Evolutionary conservation across 2,888 invertebrate species (phyloP).

Genomic region (Hemaris fuciformis): DNA sequence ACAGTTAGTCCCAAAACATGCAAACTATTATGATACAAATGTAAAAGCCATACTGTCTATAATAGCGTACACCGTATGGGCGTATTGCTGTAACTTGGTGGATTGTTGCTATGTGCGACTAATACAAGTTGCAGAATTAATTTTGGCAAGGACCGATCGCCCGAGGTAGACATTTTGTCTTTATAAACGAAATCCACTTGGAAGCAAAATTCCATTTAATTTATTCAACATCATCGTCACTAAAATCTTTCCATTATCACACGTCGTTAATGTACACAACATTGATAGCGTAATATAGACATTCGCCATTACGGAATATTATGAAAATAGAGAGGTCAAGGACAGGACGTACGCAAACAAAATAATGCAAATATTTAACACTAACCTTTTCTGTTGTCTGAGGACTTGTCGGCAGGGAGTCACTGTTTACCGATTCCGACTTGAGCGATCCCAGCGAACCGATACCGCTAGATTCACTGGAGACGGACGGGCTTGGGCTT

Average conservation of each 20-base stretch:
- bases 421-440: conserved; percentile 73
- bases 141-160: conserved; percentile 28
- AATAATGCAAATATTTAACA: conserved; percentile 48
- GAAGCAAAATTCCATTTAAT: background rate
- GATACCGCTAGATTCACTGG: conserved; percentile 84
- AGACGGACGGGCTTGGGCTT: conserved; percentile 80
- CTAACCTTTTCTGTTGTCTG: conserved; percentile 78
- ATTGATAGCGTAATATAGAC: conserved; percentile 69
- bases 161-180: conserved; percentile 25
- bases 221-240: conserved; percentile 10
- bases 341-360: conserved; percentile 79
- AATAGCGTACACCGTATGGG: conserved; percentile 5
- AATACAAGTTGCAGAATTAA: conserved; percentile 18
- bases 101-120: conserved; percentile 12
- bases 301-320: conserved; percentile 81
- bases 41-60: conserved; percentile 4
- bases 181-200: background rate
- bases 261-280: conserved; percentile 61
- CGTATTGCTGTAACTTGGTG: conserved; percentile 9
- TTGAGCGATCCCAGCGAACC: conserved; percentile 81
- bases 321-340: conserved; percentile 82
- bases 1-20: conserved; percentile 2
- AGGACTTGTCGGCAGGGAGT: conserved; percentile 77
- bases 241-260: conserved; percentile 61
- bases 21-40: conserved; percentile 14